Evolutionary conservation across 2,113 vertebrate genomes (phyloP).

Genomic region (Labeo rohita): DNA sequence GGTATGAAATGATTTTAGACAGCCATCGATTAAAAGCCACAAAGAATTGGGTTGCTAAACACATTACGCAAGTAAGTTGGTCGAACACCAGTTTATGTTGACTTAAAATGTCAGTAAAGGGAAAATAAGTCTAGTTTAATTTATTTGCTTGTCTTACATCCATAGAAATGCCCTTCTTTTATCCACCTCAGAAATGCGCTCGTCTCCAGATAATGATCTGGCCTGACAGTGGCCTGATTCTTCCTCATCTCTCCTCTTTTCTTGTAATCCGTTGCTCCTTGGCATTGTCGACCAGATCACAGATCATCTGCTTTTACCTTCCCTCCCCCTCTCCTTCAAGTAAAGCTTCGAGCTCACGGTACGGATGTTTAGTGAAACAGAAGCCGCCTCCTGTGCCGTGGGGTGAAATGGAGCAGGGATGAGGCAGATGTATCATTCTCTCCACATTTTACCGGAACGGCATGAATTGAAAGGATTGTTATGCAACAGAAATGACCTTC

Average conservation of each 20-base stretch:
- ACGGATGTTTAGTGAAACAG: neutral
- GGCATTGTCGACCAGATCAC: neutral
- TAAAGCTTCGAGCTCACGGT: neutral
- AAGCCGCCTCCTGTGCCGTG: neutral
- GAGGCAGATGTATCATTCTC: neutral
- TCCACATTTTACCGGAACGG: neutral
- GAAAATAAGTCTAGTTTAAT: neutral
- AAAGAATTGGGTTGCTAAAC: neutral
- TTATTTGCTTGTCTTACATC: neutral
- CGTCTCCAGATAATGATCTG: neutral
- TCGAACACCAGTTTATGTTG: neutral
- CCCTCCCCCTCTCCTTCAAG: neutral
- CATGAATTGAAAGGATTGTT: neutral
- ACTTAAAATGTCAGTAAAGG: neutral
- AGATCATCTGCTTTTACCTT: neutral
- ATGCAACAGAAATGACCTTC: neutral
- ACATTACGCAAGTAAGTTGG: neutral
- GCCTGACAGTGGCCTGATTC: constrained; percentile 12
- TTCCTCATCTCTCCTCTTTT: constrained; percentile 10
- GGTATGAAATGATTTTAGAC: neutral
- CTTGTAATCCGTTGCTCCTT: constrained; percentile 17
- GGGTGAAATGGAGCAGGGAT: neutral
- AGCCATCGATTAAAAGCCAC: neutral
- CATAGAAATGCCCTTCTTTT: neutral
- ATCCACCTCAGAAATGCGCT: neutral